Evolutionary conservation across 2,797 vertebrate species (phyloP).

Genomic region (Callimico goeldii): DNA sequence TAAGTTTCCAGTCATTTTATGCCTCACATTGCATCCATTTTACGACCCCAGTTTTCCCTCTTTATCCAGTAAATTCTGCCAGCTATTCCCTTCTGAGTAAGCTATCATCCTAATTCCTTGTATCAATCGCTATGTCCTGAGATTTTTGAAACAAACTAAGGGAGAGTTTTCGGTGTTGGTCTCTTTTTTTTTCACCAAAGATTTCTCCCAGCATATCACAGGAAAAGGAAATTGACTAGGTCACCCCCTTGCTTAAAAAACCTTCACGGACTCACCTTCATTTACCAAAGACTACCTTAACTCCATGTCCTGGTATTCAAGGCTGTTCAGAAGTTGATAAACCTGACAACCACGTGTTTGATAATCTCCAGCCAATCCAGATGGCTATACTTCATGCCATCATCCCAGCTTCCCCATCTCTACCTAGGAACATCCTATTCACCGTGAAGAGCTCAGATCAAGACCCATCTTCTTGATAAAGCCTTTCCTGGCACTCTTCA

Average conservation of each 20-base stretch:
- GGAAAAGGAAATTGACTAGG: not conserved
- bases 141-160: slow-evolving; percentile 8
- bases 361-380: not conserved
- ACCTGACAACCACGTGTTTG: not conserved
- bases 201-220: not conserved
- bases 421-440: not conserved
- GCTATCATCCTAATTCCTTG: not conserved
- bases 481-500: not conserved
- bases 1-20: not conserved
- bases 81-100: not conserved
- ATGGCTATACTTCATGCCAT: not conserved
- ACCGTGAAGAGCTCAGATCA: not conserved
- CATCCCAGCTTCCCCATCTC: not conserved
- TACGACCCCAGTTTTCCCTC: not conserved
- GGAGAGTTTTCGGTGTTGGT: not conserved
- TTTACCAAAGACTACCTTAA: slow-evolving; percentile 34
- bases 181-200: not conserved
- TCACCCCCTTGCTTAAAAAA: slow-evolving; percentile 18
- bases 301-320: not conserved
- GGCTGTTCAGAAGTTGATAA: not conserved
- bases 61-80: not conserved
- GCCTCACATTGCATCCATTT: not conserved
- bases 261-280: slow-evolving; percentile 15
- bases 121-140: not conserved
- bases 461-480: not conserved